These are phyloP conservation scores for Lineus longissimus DNA, from an alignment of 1,140 invertebrate species.

Conservation along the genomic window DNA sequence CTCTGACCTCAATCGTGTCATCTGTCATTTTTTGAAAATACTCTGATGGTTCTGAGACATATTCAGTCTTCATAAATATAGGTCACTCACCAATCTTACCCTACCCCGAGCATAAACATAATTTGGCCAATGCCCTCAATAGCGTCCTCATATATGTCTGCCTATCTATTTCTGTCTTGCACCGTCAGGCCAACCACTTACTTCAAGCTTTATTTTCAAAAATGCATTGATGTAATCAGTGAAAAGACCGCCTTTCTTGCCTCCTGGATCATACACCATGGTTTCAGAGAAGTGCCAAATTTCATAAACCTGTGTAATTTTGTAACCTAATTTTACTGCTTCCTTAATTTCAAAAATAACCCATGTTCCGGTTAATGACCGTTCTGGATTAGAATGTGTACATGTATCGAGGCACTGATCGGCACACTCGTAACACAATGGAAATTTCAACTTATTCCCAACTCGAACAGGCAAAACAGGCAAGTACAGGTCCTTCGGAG, in stretches of 20 bases:
- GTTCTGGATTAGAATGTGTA: slow-evolving; percentile 31
- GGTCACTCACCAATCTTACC: slow-evolving; percentile 28
- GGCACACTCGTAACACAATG: slow-evolving; percentile 28
- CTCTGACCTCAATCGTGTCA: slow-evolving; percentile 14
- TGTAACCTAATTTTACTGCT: slow-evolving; percentile 44
- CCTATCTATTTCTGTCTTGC: slow-evolving; percentile 14
- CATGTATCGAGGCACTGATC: slow-evolving; percentile 12
- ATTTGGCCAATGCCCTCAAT: slow-evolving; percentile 33
- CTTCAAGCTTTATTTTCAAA: slow-evolving; percentile 30
- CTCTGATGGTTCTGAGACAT: slow-evolving; percentile 26
- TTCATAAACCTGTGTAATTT: slow-evolving; percentile 43
- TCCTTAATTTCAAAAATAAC: slow-evolving; percentile 11
- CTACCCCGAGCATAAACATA: slow-evolving; percentile 31
- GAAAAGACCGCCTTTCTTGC: slow-evolving; percentile 16
- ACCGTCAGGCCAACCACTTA: slow-evolving; percentile 21
- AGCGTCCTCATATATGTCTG: slow-evolving; percentile 37
- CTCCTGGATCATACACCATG: neutral
- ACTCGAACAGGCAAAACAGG: neutral
- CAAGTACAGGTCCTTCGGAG: neutral
- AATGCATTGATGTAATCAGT: slow-evolving; percentile 25
- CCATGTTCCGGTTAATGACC: slow-evolving; percentile 45
- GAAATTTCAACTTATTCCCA: slow-evolving; percentile 23
- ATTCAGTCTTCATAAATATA: slow-evolving; percentile 30
- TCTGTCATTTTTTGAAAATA: slow-evolving; percentile 36
- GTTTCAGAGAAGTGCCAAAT: slow-evolving; percentile 37